Conservation (phyloP, 2,888 invertebrate genomes). For the Pollenia labialis region DNA sequence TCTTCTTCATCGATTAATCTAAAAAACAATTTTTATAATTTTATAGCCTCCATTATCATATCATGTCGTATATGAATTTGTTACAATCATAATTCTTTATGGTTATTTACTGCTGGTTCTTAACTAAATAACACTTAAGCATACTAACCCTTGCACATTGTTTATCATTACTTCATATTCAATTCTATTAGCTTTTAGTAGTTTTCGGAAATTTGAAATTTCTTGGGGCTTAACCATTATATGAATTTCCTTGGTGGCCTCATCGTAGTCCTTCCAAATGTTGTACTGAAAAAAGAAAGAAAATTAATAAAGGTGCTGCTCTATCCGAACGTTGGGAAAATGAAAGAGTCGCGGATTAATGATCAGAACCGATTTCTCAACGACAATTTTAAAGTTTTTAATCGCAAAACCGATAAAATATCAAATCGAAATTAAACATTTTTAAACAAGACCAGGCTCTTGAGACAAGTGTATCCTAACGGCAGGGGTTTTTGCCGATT, state of each 20-base stretch:
- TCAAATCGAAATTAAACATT: no score
- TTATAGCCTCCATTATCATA: slow-evolving; percentile 4
- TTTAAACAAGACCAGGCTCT: no score
- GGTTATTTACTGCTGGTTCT: background rate
- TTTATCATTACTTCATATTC: slow-evolving; percentile 84
- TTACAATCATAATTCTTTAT: slow-evolving; percentile 17
- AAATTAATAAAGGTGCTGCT: background rate
- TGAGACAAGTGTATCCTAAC: no score
- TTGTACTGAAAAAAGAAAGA: slow-evolving; percentile 75
- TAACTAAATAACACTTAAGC: no score
- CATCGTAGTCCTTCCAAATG: slow-evolving; percentile 81
- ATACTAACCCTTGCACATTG: slow-evolving; percentile 87
- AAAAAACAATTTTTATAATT: slow-evolving; percentile 28
- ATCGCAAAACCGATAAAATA: no score
- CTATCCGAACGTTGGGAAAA: no score
- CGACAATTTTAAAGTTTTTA: no score
- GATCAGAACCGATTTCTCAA: no score
- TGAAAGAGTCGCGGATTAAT: no score
- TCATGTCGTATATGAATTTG: slow-evolving; percentile 5
- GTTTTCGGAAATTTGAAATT: slow-evolving; percentile 83
- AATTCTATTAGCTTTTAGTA: slow-evolving; percentile 83
- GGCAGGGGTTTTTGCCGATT: no score
- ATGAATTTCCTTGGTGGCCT: slow-evolving; percentile 83
- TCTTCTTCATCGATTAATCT: slow-evolving; percentile 85
- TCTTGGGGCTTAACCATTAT: slow-evolving; percentile 87